Base-by-base conservation (phyloP, 2,113 vertebrate species). In the Lynx canadensis region DNA sequence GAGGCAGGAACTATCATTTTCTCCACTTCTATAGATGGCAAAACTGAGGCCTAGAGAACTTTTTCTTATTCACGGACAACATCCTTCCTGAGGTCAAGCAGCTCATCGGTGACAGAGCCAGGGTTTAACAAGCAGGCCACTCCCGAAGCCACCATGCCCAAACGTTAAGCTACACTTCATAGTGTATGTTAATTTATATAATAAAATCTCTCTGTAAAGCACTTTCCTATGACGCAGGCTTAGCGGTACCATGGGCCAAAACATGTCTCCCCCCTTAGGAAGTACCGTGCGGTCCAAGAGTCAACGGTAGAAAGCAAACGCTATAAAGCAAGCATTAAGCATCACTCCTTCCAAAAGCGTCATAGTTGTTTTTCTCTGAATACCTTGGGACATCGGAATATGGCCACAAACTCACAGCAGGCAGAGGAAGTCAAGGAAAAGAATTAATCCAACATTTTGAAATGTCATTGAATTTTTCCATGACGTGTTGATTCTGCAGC, bases 401-500 rank as follows among this genome's bases (percentile, higher is more conserved):
- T 7, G 60, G 52, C 66, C 25, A 15, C 21, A 79, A 8, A 15
- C 36, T 71, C n/a, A 0, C 16, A 11, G 48, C 23, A 16, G 38
- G 16, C 55, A 38, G 98, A 99, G 94, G 99, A 99, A 89, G 98
- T 99, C 68, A 97, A 25, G n/a, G 93, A 98, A 91, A 99, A 98
- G 99, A 98, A 99, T 79, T 98, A 96, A 98, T 18, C 45, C 91
- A 31, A 14, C 10, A 4, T 83, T 86, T 97, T 97, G 96, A 95
- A 97, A 73, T 4, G 19, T 57, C 76, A 55, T 1, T 78, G 73
- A 76, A 80, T 74, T 91, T 96, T 86, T 68, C 92, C 52, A 98
- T 95, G 38, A 66, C 79, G 78, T 90, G 27, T 33, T 74, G 18
- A 92, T 83, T 76, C 97, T 90, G 29, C 93, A 27, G 38, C 63